Evolutionary conservation across 2,113 vertebrate genomes (phyloP).

Genomic region (Aleadryas rufinucha): DNA sequence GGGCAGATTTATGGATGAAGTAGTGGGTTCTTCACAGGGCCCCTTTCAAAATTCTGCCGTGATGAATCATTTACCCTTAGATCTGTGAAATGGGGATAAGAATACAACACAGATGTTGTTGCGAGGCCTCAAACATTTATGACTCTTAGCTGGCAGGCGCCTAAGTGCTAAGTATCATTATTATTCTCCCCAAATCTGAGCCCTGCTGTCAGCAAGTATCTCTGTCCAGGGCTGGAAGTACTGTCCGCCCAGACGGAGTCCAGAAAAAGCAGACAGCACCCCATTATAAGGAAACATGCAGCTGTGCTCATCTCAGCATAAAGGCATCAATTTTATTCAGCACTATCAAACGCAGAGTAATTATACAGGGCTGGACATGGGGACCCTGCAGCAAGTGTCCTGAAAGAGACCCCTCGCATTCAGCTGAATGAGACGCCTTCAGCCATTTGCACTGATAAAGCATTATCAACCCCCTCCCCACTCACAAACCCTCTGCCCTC

Average conservation of each 20-base stretch:
- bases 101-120: conserved; percentile 39
- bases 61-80: neutral
- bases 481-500: conserved; percentile 18
- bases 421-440: conserved; percentile 51
- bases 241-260: conserved; percentile 2
- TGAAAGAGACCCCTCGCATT: conserved; percentile 73
- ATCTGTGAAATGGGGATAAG: neutral
- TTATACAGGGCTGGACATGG: conserved; percentile 74
- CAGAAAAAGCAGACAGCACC: conserved; percentile 68
- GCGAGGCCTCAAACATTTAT: conserved; percentile 22
- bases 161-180: conserved; percentile 48
- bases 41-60: neutral
- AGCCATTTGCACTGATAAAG: conserved; percentile 58
- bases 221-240: conserved; percentile 29
- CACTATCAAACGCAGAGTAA: conserved; percentile 57
- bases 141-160: conserved; percentile 31
- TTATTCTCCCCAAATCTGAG: conserved; percentile 44
- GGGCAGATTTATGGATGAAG: neutral
- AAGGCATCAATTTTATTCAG: conserved; percentile 73
- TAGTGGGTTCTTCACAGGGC: neutral
- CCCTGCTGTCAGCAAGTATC: conserved; percentile 28
- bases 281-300: conserved; percentile 73
- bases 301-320: conserved; percentile 71
- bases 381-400: conserved; percentile 68
- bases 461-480: conserved; percentile 42